These are phyloP conservation scores for Meriones unguiculatus DNA, from an alignment of 2,113 vertebrate species.

Conservation along the genomic window DNA sequence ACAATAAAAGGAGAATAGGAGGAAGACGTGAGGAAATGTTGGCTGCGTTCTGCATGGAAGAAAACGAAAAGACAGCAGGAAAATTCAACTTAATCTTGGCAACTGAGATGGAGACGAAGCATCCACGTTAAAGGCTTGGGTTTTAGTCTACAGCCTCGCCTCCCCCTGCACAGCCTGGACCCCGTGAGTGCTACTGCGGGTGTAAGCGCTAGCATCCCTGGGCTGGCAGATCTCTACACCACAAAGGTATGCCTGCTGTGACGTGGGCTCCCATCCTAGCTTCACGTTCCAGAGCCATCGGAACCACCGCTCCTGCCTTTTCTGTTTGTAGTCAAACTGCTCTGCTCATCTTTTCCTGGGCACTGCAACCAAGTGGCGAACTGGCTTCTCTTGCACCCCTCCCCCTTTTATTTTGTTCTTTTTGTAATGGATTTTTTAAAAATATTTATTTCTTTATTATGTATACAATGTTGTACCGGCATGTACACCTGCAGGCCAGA, in stretches of 20 bases:
- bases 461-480: no score
- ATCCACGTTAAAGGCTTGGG: neutral
- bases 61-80: neutral
- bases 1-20: no score
- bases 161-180: no score
- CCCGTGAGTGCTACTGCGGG: fast-evolving
- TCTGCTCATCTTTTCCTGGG: neutral
- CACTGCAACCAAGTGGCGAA: neutral
- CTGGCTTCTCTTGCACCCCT: neutral
- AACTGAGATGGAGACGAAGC: neutral
- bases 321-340: neutral
- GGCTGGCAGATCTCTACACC: neutral
- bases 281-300: fast-evolving
- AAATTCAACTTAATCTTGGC: slow-evolving; percentile 45
- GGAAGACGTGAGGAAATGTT: neutral
- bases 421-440: neutral
- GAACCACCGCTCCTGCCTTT: fast-evolving
- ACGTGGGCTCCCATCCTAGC: fast-evolving
- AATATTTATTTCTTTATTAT: neutral
- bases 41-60: neutral
- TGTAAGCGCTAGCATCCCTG: fast-evolving
- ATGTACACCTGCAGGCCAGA: no score
- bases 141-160: neutral
- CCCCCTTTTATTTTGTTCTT: neutral
- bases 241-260: neutral